Evolutionary conservation across 2,797 vertebrate species (phyloP).

Genomic region (Neosilurus mollespiculum): DNA sequence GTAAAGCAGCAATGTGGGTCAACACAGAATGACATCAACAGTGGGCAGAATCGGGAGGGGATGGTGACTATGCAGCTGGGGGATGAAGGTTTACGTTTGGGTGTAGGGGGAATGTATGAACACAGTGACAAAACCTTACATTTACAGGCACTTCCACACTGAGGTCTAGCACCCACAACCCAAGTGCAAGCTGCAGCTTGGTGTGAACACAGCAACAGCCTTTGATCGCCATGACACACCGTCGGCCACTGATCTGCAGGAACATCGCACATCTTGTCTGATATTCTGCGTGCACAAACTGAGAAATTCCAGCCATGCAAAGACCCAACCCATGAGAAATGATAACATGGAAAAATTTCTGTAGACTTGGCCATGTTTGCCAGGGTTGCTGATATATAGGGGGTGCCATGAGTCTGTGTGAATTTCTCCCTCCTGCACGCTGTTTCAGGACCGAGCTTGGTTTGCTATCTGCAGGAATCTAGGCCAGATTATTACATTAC

Average conservation of each 20-base stretch:
- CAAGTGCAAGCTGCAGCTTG: constrained; percentile 66
- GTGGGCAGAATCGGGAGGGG: background rate
- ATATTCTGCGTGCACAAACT: constrained; percentile 73
- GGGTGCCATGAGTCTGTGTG: constrained; percentile 45
- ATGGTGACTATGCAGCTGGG: background rate
- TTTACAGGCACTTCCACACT: constrained; percentile 69
- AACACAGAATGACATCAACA: constrained; percentile 17
- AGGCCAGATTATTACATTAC: constrained; percentile 62
- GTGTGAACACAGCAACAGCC: constrained; percentile 59
- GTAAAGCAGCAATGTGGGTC: constrained; percentile 9
- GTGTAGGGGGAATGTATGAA: constrained; percentile 66
- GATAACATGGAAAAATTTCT: constrained; percentile 48
- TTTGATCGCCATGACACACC: constrained; percentile 65
- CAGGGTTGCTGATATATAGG: constrained; percentile 22
- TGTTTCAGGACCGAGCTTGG: constrained; percentile 19
- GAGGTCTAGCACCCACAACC: constrained; percentile 68
- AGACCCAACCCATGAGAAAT: constrained; percentile 64
- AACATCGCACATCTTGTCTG: constrained; percentile 71
- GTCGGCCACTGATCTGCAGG: constrained; percentile 61
- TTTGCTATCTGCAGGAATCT: constrained; percentile 51
- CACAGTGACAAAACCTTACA: constrained; percentile 73
- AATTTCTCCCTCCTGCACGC: constrained; percentile 40
- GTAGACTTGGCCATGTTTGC: constrained; percentile 16
- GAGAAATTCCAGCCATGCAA: constrained; percentile 73
- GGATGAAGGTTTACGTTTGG: constrained; percentile 22